Percentiles rank a stretch among this genome's conserved stretches.
phyloP scores from a whole-genome alignment of 2,113 vertebrate genomes.

The Cygnus atratus region DNA sequence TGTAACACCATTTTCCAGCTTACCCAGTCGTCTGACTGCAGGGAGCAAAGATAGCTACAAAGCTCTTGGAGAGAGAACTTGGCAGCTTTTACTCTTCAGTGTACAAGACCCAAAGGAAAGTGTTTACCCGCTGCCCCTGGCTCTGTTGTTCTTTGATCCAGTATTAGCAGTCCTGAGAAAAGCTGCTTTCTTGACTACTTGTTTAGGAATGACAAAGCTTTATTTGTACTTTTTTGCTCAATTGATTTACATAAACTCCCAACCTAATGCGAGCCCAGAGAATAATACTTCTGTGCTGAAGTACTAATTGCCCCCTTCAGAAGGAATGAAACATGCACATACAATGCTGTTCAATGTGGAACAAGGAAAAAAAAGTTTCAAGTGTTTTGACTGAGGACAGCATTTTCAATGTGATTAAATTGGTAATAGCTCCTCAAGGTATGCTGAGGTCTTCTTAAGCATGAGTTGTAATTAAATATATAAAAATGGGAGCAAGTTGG shows the following conservation, averaged over 20 bases:
- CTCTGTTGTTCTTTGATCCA: constrained; percentile 15
- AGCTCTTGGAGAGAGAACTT: neutral
- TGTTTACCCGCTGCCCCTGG: neutral
- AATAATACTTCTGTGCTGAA: neutral
- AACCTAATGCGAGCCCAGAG: neutral
- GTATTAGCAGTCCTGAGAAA: constrained; percentile 42
- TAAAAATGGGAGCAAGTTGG: neutral
- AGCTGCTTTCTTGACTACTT: constrained; percentile 51
- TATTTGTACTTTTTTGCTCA: constrained; percentile 18
- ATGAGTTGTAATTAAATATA: neutral
- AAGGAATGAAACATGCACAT: neutral
- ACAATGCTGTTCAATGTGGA: neutral
- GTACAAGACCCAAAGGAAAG: neutral
- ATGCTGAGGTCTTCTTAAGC: neutral
- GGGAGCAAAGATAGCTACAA: neutral
- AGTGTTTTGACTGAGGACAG: neutral
- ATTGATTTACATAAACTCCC: constrained; percentile 9
- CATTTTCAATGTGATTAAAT: neutral
- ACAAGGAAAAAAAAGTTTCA: neutral
- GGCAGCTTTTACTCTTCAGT: neutral
- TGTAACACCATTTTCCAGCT: neutral
- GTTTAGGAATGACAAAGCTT: constrained; percentile 34
- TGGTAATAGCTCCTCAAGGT: neutral
- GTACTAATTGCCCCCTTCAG: neutral
- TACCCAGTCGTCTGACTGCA: neutral